A percentile compares a stretch with the other conserved stretches of the same genome.
These are phyloP conservation scores for Gnatocerus cornutus DNA, from an alignment of 2,888 invertebrate species.

Conservation along the genomic window DNA sequence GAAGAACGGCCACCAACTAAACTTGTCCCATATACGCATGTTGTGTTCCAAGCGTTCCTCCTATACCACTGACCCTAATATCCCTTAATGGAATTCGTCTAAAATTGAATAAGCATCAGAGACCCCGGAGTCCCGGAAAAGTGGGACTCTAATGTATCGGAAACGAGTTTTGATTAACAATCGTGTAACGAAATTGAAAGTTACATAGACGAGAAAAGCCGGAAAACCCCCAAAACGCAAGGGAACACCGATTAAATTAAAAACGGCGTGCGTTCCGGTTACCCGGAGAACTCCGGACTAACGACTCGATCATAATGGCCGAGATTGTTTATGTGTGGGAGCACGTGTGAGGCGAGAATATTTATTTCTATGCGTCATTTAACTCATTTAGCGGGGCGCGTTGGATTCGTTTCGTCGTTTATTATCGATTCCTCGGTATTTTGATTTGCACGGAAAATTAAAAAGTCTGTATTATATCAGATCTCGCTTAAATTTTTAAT, in stretches of 20 bases:
- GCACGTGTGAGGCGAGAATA: slow-evolving; percentile 41
- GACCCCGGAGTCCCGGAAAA: slow-evolving; percentile 46
- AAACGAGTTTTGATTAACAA: slow-evolving; percentile 54
- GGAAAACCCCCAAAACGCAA: slow-evolving; percentile 31
- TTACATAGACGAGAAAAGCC: slow-evolving; percentile 31
- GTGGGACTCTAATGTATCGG: slow-evolving; percentile 54
- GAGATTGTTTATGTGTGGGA: slow-evolving; percentile 23
- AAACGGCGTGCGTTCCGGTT: slow-evolving; percentile 40
- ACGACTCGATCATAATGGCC: slow-evolving; percentile 46
- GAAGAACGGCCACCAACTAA: slow-evolving; percentile 12
- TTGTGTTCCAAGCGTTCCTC: slow-evolving; percentile 25
- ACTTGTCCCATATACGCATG: slow-evolving; percentile 28
- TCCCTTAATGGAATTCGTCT: slow-evolving; percentile 42
- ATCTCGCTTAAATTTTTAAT: no score
- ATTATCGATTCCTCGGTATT: neutral
- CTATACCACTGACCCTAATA: slow-evolving; percentile 35
- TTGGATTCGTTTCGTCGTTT: no score
- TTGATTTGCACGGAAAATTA: no score
- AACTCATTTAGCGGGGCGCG: slow-evolving; percentile 35
- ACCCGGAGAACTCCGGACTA: slow-evolving; percentile 19
- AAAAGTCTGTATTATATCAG: no score
- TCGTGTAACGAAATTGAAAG: slow-evolving; percentile 38
- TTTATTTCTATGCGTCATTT: slow-evolving; percentile 52
- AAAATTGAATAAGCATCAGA: slow-evolving; percentile 48
- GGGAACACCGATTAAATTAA: slow-evolving; percentile 42